Evolutionary conservation across 2,113 vertebrate species (phyloP).

Genomic region (Lontra canadensis): DNA sequence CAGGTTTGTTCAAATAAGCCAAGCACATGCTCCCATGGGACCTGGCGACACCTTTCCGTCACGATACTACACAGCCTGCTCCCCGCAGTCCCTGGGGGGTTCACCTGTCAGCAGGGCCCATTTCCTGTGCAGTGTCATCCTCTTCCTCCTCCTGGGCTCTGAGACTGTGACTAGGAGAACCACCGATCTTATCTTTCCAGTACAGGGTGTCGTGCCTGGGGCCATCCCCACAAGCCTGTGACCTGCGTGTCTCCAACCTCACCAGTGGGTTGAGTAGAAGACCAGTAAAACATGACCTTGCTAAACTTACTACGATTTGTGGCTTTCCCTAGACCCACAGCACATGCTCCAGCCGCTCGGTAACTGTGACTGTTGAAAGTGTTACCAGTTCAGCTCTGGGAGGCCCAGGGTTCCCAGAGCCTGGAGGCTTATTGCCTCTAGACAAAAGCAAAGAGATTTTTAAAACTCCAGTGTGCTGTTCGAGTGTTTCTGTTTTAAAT

Average conservation of each 20-base stretch:
- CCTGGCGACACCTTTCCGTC: no score
- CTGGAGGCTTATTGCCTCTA: not conserved
- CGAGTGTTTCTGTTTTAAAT: not conserved
- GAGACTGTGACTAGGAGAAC: not conserved
- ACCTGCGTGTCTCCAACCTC: not conserved
- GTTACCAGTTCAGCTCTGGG: not conserved
- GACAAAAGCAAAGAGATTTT: not conserved
- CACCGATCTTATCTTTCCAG: not conserved
- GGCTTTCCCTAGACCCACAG: not conserved
- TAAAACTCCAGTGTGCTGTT: not conserved
- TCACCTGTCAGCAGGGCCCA: no score
- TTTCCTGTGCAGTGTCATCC: accelerated
- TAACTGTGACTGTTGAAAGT: not conserved
- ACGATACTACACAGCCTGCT: not conserved
- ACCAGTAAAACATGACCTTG: not conserved
- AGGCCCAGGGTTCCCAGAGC: not conserved
- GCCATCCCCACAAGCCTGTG: not conserved
- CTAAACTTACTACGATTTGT: not conserved
- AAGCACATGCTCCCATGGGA: not conserved
- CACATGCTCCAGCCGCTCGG: no score
- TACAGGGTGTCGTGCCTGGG: accelerated
- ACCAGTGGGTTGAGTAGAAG: not conserved
- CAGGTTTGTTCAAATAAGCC: not conserved
- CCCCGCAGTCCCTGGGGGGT: not conserved
- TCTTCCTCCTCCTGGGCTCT: not conserved